Conservation (phyloP, 2,113 vertebrate genomes). For the Burhinus bistriatus region DNA sequence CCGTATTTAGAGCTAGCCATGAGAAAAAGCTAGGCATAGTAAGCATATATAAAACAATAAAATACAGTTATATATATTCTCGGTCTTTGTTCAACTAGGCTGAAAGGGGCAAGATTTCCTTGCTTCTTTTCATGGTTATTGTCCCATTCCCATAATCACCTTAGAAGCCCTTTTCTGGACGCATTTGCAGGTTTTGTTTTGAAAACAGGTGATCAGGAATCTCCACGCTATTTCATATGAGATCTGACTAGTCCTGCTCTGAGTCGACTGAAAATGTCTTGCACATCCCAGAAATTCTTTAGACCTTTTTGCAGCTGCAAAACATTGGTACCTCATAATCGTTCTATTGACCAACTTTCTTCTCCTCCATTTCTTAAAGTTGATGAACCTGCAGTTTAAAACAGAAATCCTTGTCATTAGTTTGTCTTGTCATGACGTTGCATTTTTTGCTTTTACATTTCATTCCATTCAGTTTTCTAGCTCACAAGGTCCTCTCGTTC, state of each 20-base stretch:
- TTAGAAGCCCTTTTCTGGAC: background rate
- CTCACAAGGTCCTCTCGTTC: background rate
- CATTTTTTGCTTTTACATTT: background rate
- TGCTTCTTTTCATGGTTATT: background rate
- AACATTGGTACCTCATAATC: background rate
- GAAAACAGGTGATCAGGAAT: background rate
- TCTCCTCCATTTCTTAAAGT: background rate
- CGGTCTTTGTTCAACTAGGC: background rate
- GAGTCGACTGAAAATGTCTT: background rate
- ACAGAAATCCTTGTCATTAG: background rate
- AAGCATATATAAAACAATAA: background rate
- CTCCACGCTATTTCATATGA: background rate
- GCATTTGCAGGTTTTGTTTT: background rate
- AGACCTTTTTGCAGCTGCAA: background rate
- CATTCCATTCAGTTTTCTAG: background rate
- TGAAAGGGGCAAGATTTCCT: background rate
- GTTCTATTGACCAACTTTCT: background rate
- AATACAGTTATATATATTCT: background rate
- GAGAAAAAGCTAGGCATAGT: background rate
- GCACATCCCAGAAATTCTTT: background rate
- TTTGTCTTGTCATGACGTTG: background rate
- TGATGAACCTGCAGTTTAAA: background rate
- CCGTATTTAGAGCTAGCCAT: fast-evolving
- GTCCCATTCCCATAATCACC: fast-evolving
- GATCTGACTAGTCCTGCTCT: background rate